Evolutionary conservation across 53 echinoderm and acorn worm species (phyloP), one percentile per base, ranked within the genome.

Genomic region (Temnopleurus reevesii): DNA sequence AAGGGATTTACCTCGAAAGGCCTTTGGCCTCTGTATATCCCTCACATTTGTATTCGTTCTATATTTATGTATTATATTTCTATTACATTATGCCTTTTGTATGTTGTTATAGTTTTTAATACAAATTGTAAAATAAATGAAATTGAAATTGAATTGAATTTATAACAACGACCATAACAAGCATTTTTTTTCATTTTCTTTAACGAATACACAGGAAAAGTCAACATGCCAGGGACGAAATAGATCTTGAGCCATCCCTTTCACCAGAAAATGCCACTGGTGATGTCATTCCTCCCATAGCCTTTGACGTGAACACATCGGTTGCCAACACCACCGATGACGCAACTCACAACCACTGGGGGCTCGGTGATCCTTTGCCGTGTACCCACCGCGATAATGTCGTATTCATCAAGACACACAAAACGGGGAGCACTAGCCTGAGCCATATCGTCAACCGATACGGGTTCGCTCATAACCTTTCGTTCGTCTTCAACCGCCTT

Each of bases 341-440:
- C 2, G 34, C 29, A 3, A 33, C 8, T 35, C 33, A 3, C 4
- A 31, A 31, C 71, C 23, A 59, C 3, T 28, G 4, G 26, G 41
- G 34, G 41, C 9, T n/a, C 5, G 36, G 26, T 6, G 31, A 51
- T 45, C 34, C 36, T 21, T 34, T 17, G 23, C 29, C 46, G 27
- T 87, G 88, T n/a, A 31, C 8, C 4, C 65, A n/a, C 23, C 88
- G 66, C 23, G 24, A 79, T n/a, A 94, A 93, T 55, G 89, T 95
- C 12, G 93, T 88, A 1, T 95, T 92, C 65, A 92, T 94, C 53
- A 96, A 96, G 55, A 96, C 94, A 0, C 94, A 93, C 77, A 96
- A 96, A 55, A 96, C 96, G 0, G 96, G 92, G 12, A 92, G 94
- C 38, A 96, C 96, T 6, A 96, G 94, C 2, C n/a, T 96, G 18